Conservation (phyloP, 2,888 invertebrate genomes). For the Chironomus riparius region DNA sequence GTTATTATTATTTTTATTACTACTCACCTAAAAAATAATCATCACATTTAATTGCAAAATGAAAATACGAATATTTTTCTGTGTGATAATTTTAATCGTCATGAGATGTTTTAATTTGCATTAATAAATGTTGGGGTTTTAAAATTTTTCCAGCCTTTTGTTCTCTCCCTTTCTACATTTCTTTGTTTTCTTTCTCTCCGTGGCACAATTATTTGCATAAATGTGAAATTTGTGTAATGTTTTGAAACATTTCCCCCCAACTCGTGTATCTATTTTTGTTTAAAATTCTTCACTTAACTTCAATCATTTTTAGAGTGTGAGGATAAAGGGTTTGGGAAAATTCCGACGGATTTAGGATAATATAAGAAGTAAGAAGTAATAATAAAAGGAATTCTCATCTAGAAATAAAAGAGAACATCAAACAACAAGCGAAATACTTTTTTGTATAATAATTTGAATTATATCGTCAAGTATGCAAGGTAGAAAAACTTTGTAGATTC, state of each 20-base stretch:
- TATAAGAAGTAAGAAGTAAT: not conserved
- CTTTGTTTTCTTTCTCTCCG: not conserved
- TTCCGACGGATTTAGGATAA: not conserved
- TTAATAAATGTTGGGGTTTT: slow-evolving; percentile 4
- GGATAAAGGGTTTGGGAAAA: not conserved
- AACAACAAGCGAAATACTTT: not conserved
- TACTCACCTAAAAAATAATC: not conserved
- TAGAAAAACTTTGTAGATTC: too few species aligned
- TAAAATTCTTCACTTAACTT: not conserved
- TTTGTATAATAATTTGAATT: not conserved
- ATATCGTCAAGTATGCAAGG: not conserved
- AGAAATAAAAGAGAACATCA: not conserved
- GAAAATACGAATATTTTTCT: not conserved
- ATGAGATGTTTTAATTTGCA: slow-evolving; percentile 22
- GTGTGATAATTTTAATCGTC: slow-evolving; percentile 24
- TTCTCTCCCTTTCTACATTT: not conserved
- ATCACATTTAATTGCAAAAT: slow-evolving; percentile 5
- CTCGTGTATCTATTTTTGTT: not conserved
- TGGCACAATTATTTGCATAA: slow-evolving; percentile 14
- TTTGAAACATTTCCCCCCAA: not conserved
- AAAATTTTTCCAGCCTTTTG: not conserved
- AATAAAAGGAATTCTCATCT: not conserved
- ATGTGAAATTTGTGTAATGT: not conserved
- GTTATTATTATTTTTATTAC: too few species aligned
- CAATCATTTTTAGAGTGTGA: not conserved